phyloP scores from a whole-genome alignment of 2,113 vertebrate species.

The Oplegnathus fasciatus region DNA sequence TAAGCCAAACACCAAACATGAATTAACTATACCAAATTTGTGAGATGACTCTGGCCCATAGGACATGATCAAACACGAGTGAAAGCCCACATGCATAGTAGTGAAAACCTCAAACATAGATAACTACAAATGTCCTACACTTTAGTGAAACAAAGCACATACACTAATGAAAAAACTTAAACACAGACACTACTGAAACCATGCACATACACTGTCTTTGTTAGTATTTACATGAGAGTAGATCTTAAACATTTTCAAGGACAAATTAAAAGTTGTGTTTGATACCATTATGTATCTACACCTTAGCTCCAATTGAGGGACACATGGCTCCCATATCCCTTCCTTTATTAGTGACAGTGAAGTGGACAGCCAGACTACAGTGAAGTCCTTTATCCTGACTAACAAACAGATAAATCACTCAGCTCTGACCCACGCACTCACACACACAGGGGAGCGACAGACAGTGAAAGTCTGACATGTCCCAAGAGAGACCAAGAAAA shows the following conservation, averaged over 20 bases:
- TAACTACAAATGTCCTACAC: not conserved
- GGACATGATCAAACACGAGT: not conserved
- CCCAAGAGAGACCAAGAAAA: conserved; percentile 67
- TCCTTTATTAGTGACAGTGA: conserved; percentile 29
- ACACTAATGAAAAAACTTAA: not conserved
- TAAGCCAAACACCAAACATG: not conserved
- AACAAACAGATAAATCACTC: conserved; percentile 69
- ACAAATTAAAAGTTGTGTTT: not conserved
- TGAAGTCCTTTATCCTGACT: conserved; percentile 59
- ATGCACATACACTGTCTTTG: not conserved
- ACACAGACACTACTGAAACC: not conserved
- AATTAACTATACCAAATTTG: not conserved
- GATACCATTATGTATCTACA: conserved; percentile 5
- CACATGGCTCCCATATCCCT: conserved; percentile 17
- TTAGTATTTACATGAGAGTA: conserved; percentile 1
- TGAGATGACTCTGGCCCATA: not conserved
- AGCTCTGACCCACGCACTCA: conserved; percentile 55
- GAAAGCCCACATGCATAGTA: not conserved
- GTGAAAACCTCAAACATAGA: not conserved
- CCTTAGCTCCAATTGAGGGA: not conserved
- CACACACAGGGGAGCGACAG: conserved; percentile 52
- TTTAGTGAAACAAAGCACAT: not conserved
- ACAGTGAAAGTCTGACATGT: conserved; percentile 59
- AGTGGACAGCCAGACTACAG: conserved; percentile 65
- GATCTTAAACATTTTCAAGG: not conserved